phyloP scores from a whole-genome alignment of 2,888 invertebrate species.

The Pinctada fucata region DNA sequence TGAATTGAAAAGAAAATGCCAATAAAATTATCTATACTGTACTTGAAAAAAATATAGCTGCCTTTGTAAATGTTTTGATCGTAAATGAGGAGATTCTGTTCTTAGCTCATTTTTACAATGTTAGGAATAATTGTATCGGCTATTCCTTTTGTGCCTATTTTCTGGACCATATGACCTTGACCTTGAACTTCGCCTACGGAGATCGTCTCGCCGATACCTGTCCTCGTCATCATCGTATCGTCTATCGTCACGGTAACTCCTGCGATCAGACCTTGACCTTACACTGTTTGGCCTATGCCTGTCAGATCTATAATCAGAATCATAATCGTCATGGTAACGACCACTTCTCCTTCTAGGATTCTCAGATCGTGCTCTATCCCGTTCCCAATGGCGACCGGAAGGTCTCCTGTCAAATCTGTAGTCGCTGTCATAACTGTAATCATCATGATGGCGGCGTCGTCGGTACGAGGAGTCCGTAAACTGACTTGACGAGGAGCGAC shows the following conservation, averaged over 20 bases:
- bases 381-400: not conserved
- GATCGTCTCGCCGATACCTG: not conserved
- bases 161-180: constrained; percentile 2
- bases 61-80: no score
- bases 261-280: not conserved
- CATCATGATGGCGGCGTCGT: not conserved
- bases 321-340: not conserved
- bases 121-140: not conserved
- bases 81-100: no score
- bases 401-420: not conserved
- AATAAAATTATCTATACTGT: no score
- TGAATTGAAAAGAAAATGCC: no score
- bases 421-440: not conserved
- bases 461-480: not conserved
- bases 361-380: not conserved
- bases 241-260: not conserved
- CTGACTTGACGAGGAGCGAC: not conserved
- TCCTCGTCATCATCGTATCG: not conserved
- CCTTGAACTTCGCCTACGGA: not conserved
- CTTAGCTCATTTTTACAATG: no score
- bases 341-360: not conserved
- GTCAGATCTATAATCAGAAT: constrained; percentile 3
- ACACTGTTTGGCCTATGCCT: not conserved
- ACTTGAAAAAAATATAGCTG: no score
- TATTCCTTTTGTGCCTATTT: not conserved